These are phyloP conservation scores for Ochropleura leucogaster DNA, from an alignment of 2,888 invertebrate species.

Conservation along the genomic window DNA sequence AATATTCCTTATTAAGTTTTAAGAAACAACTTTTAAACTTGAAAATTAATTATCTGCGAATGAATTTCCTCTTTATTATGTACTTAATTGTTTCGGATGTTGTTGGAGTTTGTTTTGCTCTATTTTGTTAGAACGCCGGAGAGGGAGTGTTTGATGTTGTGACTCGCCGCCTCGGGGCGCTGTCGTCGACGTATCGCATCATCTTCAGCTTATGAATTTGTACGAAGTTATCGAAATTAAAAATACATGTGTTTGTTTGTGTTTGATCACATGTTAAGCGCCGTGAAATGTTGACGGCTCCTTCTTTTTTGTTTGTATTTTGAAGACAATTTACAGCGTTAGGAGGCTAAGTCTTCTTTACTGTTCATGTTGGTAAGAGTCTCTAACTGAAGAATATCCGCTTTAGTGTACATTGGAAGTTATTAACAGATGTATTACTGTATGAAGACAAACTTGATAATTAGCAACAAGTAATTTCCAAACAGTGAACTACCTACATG, in stretches of 20 bases:
- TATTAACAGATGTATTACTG: neutral
- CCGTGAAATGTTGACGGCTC: neutral
- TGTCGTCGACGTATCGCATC: constrained; percentile 34
- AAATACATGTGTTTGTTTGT: constrained; percentile 34
- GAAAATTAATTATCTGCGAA: constrained; percentile 68
- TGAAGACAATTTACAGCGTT: neutral
- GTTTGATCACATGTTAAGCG: constrained; percentile 7
- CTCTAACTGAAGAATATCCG: neutral
- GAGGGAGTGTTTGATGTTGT: constrained; percentile 61
- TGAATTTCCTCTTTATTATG: constrained; percentile 65
- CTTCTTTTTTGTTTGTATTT: neutral
- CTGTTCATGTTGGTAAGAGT: too few species aligned
- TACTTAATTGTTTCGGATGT: constrained; percentile 67
- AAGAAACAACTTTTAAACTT: constrained; percentile 64
- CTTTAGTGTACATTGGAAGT: neutral
- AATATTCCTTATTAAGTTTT: constrained; percentile 62
- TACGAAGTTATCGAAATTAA: constrained; percentile 29
- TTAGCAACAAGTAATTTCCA: constrained; percentile 23
- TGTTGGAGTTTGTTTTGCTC: constrained; percentile 64
- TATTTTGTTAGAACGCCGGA: constrained; percentile 57
- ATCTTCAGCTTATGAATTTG: constrained; percentile 26
- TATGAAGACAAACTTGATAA: neutral
- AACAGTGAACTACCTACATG: constrained; percentile 6
- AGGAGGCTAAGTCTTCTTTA: neutral
- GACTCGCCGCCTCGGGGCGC: constrained; percentile 44